These are phyloP conservation scores for Drosophila littoralis DNA, from an alignment of 1,140 invertebrate species.

Conservation along the genomic window DNA sequence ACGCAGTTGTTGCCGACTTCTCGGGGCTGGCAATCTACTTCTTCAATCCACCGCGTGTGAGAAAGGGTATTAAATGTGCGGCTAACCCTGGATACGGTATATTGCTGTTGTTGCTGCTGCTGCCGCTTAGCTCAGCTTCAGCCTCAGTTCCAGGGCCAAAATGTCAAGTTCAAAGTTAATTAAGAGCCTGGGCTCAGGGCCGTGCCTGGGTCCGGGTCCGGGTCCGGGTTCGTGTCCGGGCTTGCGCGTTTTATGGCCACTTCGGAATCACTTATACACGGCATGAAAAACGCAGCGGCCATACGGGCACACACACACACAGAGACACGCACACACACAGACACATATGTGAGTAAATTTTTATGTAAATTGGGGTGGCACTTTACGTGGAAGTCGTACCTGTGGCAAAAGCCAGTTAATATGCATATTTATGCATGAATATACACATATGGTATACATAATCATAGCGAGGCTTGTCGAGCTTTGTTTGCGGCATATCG, in stretches of 20 bases:
- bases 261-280: slow-evolving; percentile 65
- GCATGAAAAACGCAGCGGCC: slow-evolving; percentile 39
- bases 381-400: background rate
- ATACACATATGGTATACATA: background rate
- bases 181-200: slow-evolving; percentile 42
- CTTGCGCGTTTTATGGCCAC: slow-evolving; percentile 56
- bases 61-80: background rate
- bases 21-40: no score
- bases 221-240: slow-evolving; percentile 6
- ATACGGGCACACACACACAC: slow-evolving; percentile 32
- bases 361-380: slow-evolving; percentile 34
- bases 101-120: slow-evolving; percentile 17
- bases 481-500: background rate
- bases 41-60: no score
- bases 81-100: background rate
- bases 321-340: slow-evolving; percentile 3
- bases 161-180: slow-evolving; percentile 81
- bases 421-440: slow-evolving; percentile 1
- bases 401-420: slow-evolving; percentile 2
- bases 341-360: background rate
- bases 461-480: background rate
- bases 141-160: slow-evolving; percentile 46
- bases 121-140: background rate
- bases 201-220: background rate
- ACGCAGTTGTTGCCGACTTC: no score